Evolutionary conservation across 2,797 vertebrate genomes (phyloP).

Genomic region (Anomalospiza imberbis): DNA sequence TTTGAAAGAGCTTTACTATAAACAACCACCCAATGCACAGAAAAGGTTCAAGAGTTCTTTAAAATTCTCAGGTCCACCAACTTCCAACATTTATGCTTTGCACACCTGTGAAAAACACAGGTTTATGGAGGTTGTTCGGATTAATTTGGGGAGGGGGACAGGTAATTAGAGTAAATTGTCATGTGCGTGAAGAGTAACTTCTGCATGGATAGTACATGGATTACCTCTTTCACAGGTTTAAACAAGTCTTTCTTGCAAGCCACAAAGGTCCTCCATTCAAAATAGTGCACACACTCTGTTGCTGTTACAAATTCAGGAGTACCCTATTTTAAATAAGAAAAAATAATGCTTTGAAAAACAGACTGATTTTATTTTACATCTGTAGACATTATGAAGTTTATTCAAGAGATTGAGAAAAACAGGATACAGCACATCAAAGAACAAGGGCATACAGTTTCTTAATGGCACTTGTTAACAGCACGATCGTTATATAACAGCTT

Average conservation of each 20-base stretch:
- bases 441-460: neutral
- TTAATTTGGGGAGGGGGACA: neutral
- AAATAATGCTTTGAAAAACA: neutral
- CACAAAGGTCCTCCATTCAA: conserved; percentile 90
- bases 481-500: neutral
- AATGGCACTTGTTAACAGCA: neutral
- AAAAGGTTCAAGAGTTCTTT: neutral
- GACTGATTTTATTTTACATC: neutral
- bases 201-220: neutral
- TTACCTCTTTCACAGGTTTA: conserved; percentile 91
- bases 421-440: neutral
- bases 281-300: conserved; percentile 90
- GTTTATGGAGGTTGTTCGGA: neutral
- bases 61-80: neutral
- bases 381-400: neutral
- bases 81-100: neutral
- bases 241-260: conserved; percentile 89
- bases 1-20: neutral
- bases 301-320: conserved; percentile 90
- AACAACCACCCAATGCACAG: neutral
- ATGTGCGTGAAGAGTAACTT: neutral
- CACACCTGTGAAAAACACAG: neutral
- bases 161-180: neutral
- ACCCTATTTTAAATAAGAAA: conserved; percentile 75
- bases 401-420: neutral